These are phyloP conservation scores for Formica aserva DNA, from an alignment of 2,888 invertebrate species.

Conservation along the genomic window DNA sequence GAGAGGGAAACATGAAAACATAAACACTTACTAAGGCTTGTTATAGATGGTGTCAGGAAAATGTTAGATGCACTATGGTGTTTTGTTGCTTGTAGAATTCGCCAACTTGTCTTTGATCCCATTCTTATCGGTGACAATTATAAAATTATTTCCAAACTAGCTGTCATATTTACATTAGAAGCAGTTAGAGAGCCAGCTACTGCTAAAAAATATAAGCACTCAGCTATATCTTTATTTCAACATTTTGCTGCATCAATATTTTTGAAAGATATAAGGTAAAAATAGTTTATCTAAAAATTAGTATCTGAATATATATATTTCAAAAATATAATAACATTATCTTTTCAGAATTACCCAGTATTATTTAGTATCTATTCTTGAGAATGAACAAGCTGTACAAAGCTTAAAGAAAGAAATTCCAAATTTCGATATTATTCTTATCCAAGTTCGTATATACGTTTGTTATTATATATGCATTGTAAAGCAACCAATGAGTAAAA, in stretches of 20 bases:
- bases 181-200: constrained; percentile 78
- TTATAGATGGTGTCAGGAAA: constrained; percentile 69
- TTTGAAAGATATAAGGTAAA: constrained; percentile 82
- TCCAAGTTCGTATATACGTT: constrained; percentile 77
- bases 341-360: constrained; percentile 78
- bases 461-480: constrained; percentile 8
- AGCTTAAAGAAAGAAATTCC: constrained; percentile 75
- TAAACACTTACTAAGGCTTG: not conserved
- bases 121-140: constrained; percentile 75
- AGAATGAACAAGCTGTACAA: constrained; percentile 68
- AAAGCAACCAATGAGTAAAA: not conserved
- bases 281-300: not conserved
- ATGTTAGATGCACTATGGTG: constrained; percentile 82
- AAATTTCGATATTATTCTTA: constrained; percentile 78
- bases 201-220: constrained; percentile 80
- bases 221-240: constrained; percentile 80
- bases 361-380: constrained; percentile 78
- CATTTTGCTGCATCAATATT: constrained; percentile 82
- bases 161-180: constrained; percentile 81
- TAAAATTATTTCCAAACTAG: constrained; percentile 80
- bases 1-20: not conserved
- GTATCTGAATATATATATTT: not conserved
- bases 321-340: constrained; percentile 8
- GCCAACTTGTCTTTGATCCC: constrained; percentile 80
- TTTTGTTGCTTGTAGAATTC: constrained; percentile 80